Evolutionary conservation across 2,113 vertebrate species (phyloP), one percentile per base, ranked within the genome.

Genomic region (Pachyramphus minor): DNA sequence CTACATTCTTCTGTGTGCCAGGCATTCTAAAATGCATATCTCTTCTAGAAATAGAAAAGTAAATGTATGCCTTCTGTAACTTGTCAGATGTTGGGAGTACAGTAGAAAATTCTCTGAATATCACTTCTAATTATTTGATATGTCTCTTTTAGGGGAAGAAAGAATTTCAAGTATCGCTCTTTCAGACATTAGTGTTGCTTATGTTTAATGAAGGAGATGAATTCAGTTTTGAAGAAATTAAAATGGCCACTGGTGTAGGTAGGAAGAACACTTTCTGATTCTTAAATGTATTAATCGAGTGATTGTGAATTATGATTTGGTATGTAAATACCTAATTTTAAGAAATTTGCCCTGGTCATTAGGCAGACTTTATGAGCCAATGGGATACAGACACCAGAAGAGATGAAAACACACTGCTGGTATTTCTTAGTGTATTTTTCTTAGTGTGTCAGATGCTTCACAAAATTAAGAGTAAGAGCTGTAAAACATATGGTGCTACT

Each of bases 171-270:
- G 98, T 98, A 35, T 98, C 98, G 0, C 98, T 98, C 23, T 98
- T 98, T 94, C 98, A 98, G 95, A 98, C 98, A 3, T 87, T 98
- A 87, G 98, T 98, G 76, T 95, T 98, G 39, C 97, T 98, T 64
- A 98, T 98, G 98, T 98, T 98, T 96, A 98, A 98, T 16, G 98
- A 98, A 93, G 98, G 98, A 45, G 98, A 98, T 14, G 98, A 98
- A 64, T 98, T 98, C 96, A 96, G 95, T 95, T 96, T 98, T 28
- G 98, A 98, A 96, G 98, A 98, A 42, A 97, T 98, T 71, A 98
- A 96, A 93, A 95, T 98, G 95, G 98, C 98, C 64, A 98, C 98
- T 9, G 98, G 98, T 62, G 94, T 98, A 97, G 98, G 98, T 98
- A 97, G 67, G 97, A 86, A 49, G 18, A 87, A 8, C 42, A 67